phyloP scores from a whole-genome alignment of 2,888 invertebrate species.

The Agonum fuliginosum region DNA sequence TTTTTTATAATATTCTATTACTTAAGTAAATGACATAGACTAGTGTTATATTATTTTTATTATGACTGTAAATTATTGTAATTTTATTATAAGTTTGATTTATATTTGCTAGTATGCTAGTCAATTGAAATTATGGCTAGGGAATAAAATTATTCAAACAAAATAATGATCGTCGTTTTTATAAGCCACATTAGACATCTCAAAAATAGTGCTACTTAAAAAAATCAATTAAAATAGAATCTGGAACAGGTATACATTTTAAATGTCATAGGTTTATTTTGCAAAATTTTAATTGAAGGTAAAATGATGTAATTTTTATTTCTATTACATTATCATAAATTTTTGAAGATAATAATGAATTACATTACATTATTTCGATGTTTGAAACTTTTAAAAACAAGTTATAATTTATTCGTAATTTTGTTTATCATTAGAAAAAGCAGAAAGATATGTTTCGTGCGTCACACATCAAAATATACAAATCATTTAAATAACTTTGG shows the following conservation, averaged over 20 bases:
- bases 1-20: too few relatives aligned
- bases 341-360: background rate
- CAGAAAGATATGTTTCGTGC: conserved; percentile 6
- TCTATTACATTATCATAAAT: conserved; percentile 1
- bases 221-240: background rate
- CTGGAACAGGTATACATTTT: background rate
- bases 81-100: background rate
- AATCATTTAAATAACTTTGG: background rate
- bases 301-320: conserved; percentile 26
- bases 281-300: background rate
- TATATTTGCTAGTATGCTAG: background rate
- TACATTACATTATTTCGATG: conserved; percentile 10
- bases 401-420: conserved; percentile 5
- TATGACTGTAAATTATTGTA: too few relatives aligned
- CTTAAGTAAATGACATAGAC: too few relatives aligned
- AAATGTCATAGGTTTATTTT: background rate
- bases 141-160: background rate
- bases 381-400: conserved; percentile 9
- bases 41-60: too few relatives aligned
- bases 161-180: too few relatives aligned
- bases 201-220: background rate
- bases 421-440: conserved; percentile 10
- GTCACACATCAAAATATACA: conserved; percentile 1
- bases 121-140: background rate
- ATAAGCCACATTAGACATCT: background rate